Evolutionary conservation across 2,888 invertebrate genomes (phyloP).

Genomic region (Dolichomitus sp.): DNA sequence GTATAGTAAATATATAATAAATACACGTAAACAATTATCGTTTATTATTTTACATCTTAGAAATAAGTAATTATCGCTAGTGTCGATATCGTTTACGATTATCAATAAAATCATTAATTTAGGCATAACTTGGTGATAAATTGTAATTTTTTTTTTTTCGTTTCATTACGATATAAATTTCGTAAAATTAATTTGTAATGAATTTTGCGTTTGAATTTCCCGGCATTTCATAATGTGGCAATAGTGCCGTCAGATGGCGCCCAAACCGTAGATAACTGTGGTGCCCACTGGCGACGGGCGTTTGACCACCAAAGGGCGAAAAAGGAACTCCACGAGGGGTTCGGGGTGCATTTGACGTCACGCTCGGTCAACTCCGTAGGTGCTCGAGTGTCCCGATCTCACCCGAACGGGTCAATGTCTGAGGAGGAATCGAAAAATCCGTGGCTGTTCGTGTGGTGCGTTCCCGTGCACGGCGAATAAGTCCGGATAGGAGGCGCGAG

Average conservation of each 20-base stretch:
- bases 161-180: no score
- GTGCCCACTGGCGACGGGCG: slow-evolving; percentile 4
- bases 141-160: neutral
- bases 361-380: slow-evolving; percentile 86
- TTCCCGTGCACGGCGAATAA: slow-evolving; percentile 83
- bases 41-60: neutral
- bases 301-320: neutral
- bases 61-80: neutral
- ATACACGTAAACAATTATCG: neutral
- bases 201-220: neutral
- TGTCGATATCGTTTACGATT: no score
- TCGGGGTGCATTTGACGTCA: slow-evolving; percentile 78
- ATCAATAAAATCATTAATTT: neutral
- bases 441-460: slow-evolving; percentile 87
- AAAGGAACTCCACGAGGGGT: neutral
- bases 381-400: slow-evolving; percentile 89
- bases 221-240: slow-evolving; percentile 1
- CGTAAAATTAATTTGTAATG: no score
- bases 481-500: slow-evolving; percentile 40
- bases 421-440: slow-evolving; percentile 88
- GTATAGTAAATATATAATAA: neutral
- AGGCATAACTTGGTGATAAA: neutral
- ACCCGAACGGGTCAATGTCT: slow-evolving; percentile 91
- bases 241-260: slow-evolving; percentile 9
- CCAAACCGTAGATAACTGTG: neutral